A percentile compares a stretch with the other conserved stretches of the same genome.
These are phyloP conservation scores for Hirtodrosophila confusa DNA, from an alignment of 2,888 invertebrate species.

Conservation along the genomic window DNA sequence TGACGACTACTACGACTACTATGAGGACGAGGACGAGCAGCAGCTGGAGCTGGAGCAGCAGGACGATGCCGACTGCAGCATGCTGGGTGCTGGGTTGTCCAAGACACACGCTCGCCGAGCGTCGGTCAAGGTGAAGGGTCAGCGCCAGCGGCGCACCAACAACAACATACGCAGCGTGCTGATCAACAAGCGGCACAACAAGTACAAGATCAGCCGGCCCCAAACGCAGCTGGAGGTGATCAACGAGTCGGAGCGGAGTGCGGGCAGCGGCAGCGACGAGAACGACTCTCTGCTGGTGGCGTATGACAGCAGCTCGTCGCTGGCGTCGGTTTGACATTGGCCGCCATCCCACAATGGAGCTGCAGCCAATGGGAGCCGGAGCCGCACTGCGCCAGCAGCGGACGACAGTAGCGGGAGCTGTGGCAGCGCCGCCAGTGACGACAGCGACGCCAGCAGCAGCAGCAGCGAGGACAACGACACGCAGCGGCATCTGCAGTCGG, in stretches of 20 bases:
- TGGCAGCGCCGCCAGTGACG: constrained; percentile 19
- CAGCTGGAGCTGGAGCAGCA: constrained; percentile 55
- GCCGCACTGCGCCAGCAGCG: constrained; percentile 17
- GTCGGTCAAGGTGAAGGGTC: constrained; percentile 45
- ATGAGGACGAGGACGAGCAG: constrained; percentile 68
- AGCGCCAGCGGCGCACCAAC: constrained; percentile 66
- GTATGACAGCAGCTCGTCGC: constrained; percentile 83
- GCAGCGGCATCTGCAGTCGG: constrained; percentile 51
- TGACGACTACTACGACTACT: constrained; percentile 71
- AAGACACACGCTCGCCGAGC: constrained; percentile 36
- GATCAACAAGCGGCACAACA: constrained; percentile 82
- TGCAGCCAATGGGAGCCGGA: constrained; percentile 63
- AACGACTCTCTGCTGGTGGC: constrained; percentile 84
- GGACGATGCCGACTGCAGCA: constrained; percentile 75
- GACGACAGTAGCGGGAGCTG: constrained; percentile 32
- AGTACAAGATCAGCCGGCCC: constrained; percentile 82
- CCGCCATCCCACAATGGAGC: constrained; percentile 78
- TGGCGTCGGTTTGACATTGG: constrained; percentile 84
- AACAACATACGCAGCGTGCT: constrained; percentile 82
- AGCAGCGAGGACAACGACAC: constrained; percentile 29
- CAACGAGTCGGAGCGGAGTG: constrained; percentile 83
- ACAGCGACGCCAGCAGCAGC: constrained; percentile 19
- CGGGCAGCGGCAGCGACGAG: constrained; percentile 84
- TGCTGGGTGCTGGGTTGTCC: constrained; percentile 63
- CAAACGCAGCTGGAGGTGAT: constrained; percentile 83